Evolutionary conservation across 2,113 vertebrate genomes (phyloP).

Genomic region (Microtus richardsoni): DNA sequence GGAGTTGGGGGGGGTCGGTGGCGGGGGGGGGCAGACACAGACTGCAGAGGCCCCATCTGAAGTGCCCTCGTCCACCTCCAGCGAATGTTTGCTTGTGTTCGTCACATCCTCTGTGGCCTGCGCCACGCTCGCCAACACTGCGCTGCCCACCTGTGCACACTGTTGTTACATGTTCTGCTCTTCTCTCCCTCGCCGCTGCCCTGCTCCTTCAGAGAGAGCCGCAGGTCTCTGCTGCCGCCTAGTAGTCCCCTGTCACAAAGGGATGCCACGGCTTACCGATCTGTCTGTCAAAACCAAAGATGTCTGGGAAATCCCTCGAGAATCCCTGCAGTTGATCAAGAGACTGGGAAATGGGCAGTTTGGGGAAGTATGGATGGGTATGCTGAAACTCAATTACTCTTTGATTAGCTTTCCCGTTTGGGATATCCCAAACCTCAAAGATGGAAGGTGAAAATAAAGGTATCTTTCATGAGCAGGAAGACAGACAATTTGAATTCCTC

Average conservation of each 20-base stretch:
- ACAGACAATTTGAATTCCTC: slow-evolving; percentile 23
- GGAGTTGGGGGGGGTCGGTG: not conserved
- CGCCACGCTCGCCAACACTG: slow-evolving; percentile 81
- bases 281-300: slow-evolving; percentile 99
- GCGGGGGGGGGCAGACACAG: too few species aligned
- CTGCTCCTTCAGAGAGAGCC: slow-evolving; percentile 93
- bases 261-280: slow-evolving; percentile 98
- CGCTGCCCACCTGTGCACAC: slow-evolving; percentile 79
- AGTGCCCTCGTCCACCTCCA: not conserved
- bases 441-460: slow-evolving; percentile 87
- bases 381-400: slow-evolving; percentile 87
- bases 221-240: slow-evolving; percentile 98
- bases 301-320: slow-evolving; percentile 98
- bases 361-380: slow-evolving; percentile 99
- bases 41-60: not conserved
- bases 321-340: slow-evolving; percentile 98
- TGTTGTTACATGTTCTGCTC: slow-evolving; percentile 86
- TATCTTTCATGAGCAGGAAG: not conserved
- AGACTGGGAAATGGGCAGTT: slow-evolving; percentile 99
- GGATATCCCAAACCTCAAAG: slow-evolving; percentile 79
- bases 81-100: slow-evolving; percentile 75
- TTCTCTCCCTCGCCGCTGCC: slow-evolving; percentile 86
- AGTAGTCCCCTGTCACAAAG: slow-evolving; percentile 98
- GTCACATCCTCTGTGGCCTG: slow-evolving; percentile 78
- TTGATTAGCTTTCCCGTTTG: slow-evolving; percentile 78